Conservation (phyloP, 2,113 vertebrate genomes). For the Zapus hudsonius region DNA sequence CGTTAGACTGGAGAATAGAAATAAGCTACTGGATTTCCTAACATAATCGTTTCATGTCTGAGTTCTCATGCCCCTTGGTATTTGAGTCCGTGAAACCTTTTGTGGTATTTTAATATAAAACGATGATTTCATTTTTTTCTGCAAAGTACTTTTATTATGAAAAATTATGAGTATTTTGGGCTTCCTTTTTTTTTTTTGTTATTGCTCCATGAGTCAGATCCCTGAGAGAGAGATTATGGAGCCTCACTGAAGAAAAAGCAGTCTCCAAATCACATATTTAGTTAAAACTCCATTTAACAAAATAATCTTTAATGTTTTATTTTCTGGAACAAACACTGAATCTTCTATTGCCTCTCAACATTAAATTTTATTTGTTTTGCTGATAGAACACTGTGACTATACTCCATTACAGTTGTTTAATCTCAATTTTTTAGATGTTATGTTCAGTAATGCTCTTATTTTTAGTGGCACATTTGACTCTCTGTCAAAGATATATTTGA, state of each 20-base stretch:
- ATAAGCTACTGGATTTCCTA: neutral
- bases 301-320: slow-evolving; percentile 28
- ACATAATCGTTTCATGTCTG: slow-evolving; percentile 32
- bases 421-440: neutral
- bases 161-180: slow-evolving; percentile 31
- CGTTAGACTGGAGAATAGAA: neutral
- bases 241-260: neutral
- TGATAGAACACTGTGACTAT: neutral
- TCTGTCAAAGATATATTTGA: slow-evolving; percentile 25
- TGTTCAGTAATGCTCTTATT: neutral
- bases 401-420: neutral
- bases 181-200: neutral
- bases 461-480: slow-evolving; percentile 3
- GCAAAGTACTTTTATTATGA: slow-evolving; percentile 46
- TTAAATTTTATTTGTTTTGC: slow-evolving; percentile 37
- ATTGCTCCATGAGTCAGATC: neutral
- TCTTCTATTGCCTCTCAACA: slow-evolving; percentile 38
- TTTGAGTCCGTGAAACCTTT: slow-evolving; percentile 60
- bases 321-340: slow-evolving; percentile 24
- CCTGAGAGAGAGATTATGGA: neutral
- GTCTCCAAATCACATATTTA: neutral
- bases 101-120: slow-evolving; percentile 61
- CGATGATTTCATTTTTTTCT: slow-evolving; percentile 50
- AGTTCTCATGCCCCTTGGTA: slow-evolving; percentile 20
- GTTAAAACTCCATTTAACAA: slow-evolving; percentile 23